Percentiles rank a stretch among this genome's conserved stretches.
phyloP scores from a whole-genome alignment of 2,888 invertebrate species.

The Taenaris catops region DNA sequence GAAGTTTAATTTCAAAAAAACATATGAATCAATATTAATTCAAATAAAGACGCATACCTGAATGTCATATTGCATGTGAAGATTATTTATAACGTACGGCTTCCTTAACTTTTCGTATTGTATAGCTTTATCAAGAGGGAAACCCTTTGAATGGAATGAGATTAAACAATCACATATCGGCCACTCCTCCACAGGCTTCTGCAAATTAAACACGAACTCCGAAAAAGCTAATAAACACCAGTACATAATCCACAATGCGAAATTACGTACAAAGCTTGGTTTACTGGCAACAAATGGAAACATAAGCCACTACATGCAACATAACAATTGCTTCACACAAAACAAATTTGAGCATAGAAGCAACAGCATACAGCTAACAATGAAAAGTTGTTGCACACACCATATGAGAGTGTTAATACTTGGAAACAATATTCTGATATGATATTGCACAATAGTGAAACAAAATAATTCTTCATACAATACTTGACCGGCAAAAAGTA shows the following conservation, averaged over 20 bases:
- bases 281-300: slow-evolving; percentile 8
- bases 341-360: not conserved
- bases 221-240: slow-evolving; percentile 1
- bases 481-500: no score
- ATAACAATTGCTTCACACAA: not conserved
- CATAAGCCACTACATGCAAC: slow-evolving; percentile 1
- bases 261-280: slow-evolving; percentile 2
- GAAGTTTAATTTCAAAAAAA: no score
- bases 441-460: slow-evolving; percentile 23
- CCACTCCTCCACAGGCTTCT: slow-evolving; percentile 98
- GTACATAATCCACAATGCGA: slow-evolving; percentile 1
- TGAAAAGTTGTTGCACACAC: slow-evolving; percentile 3
- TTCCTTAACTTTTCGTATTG: slow-evolving; percentile 95
- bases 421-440: no score
- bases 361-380: slow-evolving; percentile 1
- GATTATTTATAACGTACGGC: slow-evolving; percentile 98
- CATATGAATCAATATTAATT: no score
- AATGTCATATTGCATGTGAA: slow-evolving; percentile 98
- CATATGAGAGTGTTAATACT: slow-evolving; percentile 19
- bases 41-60: slow-evolving; percentile 78
- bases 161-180: slow-evolving; percentile 98
- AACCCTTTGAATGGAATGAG: slow-evolving; percentile 98
- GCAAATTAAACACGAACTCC: slow-evolving; percentile 28
- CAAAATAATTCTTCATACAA: no score
- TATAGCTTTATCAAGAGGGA: slow-evolving; percentile 98